A percentile compares a stretch with the other conserved stretches of the same genome.
Evolutionary conservation across 2,888 invertebrate species (phyloP).

Genomic region (Dasysyrphus albostriatus): DNA sequence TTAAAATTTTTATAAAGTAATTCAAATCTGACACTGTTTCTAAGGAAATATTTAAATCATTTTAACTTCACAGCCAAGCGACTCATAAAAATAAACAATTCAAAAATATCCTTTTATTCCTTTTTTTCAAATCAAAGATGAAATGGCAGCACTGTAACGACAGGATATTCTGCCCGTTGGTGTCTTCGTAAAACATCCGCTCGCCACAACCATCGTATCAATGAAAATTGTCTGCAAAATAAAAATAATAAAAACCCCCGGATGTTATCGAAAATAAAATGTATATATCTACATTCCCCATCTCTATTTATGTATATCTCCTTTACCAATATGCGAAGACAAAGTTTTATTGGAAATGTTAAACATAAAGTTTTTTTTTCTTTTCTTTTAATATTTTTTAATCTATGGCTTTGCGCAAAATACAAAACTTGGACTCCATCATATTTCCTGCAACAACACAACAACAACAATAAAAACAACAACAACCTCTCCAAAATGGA

Average conservation of each 20-base stretch:
- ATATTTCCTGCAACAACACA: slow-evolving; percentile 35
- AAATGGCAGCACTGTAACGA: slow-evolving; percentile 12
- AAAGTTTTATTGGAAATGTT: slow-evolving; percentile 76
- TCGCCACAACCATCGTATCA: not conserved
- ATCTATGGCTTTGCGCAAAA: slow-evolving; percentile 41
- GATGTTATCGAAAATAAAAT: slow-evolving; percentile 69
- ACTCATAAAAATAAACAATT: too few relatives aligned
- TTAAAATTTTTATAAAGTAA: too few relatives aligned
- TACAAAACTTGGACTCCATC: slow-evolving; percentile 51
- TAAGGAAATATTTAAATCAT: too few relatives aligned
- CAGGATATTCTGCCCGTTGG: slow-evolving; percentile 24
- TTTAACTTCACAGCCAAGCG: too few relatives aligned
- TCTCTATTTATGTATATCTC: slow-evolving; percentile 18
- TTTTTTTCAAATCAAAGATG: not conserved
- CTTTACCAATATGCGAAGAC: slow-evolving; percentile 50
- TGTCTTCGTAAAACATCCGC: not conserved
- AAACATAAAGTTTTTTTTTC: slow-evolving; percentile 68
- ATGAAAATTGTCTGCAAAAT: slow-evolving; percentile 61
- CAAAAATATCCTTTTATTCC: too few relatives aligned
- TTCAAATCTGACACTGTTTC: too few relatives aligned
- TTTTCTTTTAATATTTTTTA: slow-evolving; percentile 42
- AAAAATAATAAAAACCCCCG: slow-evolving; percentile 61
- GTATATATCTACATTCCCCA: slow-evolving; percentile 43
- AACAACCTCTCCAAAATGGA: slow-evolving; percentile 9
- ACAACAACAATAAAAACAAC: slow-evolving; percentile 10